phyloP scores from a whole-genome alignment of 2,888 invertebrate species.

The Macrosiphum euphorbiae region DNA sequence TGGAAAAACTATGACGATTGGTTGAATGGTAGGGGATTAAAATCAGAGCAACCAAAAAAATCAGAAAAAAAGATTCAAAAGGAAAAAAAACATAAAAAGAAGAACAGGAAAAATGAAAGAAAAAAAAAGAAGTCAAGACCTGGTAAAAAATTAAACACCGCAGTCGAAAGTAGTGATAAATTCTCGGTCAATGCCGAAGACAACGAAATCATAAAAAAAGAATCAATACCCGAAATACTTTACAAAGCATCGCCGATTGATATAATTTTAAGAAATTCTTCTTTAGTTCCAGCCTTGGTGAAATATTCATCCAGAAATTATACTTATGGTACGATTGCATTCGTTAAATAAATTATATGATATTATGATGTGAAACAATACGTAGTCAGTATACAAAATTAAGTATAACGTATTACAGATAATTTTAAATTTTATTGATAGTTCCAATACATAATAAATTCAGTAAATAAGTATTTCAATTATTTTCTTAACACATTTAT shows the following conservation, averaged over 20 bases:
- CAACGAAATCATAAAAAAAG: constrained; percentile 56
- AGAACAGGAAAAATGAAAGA: constrained; percentile 52
- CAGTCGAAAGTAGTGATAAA: background rate
- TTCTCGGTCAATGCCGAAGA: constrained; percentile 34
- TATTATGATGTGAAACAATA: background rate
- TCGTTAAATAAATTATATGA: background rate
- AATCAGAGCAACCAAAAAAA: constrained; percentile 28
- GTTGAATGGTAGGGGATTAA: constrained; percentile 58
- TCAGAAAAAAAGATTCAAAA: constrained; percentile 15
- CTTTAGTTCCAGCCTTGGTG: constrained; percentile 49
- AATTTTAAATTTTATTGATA: background rate
- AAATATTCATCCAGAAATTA: constrained; percentile 64
- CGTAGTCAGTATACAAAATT: background rate
- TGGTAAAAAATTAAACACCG: constrained; percentile 29
- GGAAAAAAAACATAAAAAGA: constrained; percentile 33
- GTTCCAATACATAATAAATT: background rate
- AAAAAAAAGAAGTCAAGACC: constrained; percentile 55
- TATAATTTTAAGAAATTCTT: constrained; percentile 49
- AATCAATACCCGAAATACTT: constrained; percentile 48
- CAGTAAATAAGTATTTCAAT: background rate
- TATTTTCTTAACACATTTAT: background rate
- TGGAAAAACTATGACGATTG: constrained; percentile 67
- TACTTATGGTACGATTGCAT: constrained; percentile 59
- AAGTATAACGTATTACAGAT: background rate
- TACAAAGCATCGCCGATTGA: constrained; percentile 43